These are phyloP conservation scores for Phyllotreta striolata DNA, from an alignment of 2,888 invertebrate species.

Conservation along the genomic window DNA sequence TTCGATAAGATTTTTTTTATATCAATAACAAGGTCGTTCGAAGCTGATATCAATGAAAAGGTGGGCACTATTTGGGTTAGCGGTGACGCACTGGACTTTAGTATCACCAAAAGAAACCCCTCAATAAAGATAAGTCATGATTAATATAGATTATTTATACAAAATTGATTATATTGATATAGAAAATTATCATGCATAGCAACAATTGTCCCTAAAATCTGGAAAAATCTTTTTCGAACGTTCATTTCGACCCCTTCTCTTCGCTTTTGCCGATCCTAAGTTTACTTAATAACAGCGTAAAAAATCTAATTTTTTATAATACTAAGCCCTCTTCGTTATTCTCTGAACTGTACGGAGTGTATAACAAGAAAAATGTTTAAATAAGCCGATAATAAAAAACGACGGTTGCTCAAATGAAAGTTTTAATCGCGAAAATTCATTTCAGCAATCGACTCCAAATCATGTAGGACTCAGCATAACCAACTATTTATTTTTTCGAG, in stretches of 20 bases:
- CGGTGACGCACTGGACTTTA: no score
- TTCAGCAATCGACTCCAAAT: constrained; percentile 10
- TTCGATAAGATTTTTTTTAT: constrained; percentile 5
- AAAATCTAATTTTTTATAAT: constrained; percentile 49
- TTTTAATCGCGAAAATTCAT: constrained; percentile 9
- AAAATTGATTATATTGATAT: background rate
- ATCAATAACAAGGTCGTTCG: constrained; percentile 6
- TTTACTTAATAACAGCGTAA: constrained; percentile 48
- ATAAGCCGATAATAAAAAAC: constrained; percentile 21
- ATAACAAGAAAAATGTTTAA: constrained; percentile 43
- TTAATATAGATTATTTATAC: background rate
- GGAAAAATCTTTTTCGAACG: constrained; percentile 24
- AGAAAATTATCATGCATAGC: no score
- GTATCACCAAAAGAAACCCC: background rate
- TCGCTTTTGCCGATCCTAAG: constrained; percentile 37
- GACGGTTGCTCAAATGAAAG: constrained; percentile 8
- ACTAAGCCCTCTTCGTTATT: constrained; percentile 31
- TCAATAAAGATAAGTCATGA: background rate
- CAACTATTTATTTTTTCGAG: constrained; percentile 21
- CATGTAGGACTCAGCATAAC: constrained; percentile 13
- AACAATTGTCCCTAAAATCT: background rate
- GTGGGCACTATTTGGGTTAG: background rate
- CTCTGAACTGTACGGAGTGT: constrained; percentile 55
- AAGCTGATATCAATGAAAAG: constrained; percentile 2
- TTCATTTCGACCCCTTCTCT: constrained; percentile 30